Evolutionary conservation across 1,140 invertebrate genomes (phyloP).

Genomic region (Meloidogyne exigua): DNA sequence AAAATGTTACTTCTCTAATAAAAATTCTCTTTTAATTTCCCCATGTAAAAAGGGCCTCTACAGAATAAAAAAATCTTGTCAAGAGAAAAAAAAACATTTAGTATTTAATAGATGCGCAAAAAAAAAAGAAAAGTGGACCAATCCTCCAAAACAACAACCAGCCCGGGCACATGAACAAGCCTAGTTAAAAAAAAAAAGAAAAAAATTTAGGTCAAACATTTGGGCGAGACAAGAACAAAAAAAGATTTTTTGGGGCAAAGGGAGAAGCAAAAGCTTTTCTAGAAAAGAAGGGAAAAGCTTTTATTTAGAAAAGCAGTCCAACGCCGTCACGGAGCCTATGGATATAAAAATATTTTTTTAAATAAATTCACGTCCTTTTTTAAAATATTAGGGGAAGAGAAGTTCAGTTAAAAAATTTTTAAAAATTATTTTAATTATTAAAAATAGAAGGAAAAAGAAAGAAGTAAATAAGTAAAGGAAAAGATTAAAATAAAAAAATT

Average conservation of each 20-base stretch:
- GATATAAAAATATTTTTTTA: background rate
- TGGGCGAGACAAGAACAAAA: background rate
- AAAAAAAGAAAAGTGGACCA: background rate
- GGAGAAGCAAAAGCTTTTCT: background rate
- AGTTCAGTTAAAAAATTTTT: background rate
- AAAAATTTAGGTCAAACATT: slow-evolving; percentile 5
- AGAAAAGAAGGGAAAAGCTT: background rate
- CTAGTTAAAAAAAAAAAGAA: background rate
- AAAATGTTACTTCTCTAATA: too few relatives aligned
- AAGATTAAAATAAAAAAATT: background rate
- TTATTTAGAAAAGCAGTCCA: background rate
- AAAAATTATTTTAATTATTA: background rate
- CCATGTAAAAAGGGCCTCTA: background rate
- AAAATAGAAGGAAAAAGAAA: background rate
- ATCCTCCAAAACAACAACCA: background rate
- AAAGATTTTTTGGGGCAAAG: background rate
- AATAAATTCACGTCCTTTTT: background rate
- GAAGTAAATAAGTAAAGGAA: background rate
- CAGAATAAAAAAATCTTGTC: background rate
- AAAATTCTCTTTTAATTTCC: too few relatives aligned
- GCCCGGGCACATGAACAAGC: background rate
- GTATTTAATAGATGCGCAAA: background rate
- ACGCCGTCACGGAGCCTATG: background rate
- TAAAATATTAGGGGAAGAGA: background rate
- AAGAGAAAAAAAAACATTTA: background rate